A percentile compares a stretch with the other conserved stretches of the same genome.
phyloP scores from a whole-genome alignment of 2,113 vertebrate species.

The Pao palembangensis region DNA sequence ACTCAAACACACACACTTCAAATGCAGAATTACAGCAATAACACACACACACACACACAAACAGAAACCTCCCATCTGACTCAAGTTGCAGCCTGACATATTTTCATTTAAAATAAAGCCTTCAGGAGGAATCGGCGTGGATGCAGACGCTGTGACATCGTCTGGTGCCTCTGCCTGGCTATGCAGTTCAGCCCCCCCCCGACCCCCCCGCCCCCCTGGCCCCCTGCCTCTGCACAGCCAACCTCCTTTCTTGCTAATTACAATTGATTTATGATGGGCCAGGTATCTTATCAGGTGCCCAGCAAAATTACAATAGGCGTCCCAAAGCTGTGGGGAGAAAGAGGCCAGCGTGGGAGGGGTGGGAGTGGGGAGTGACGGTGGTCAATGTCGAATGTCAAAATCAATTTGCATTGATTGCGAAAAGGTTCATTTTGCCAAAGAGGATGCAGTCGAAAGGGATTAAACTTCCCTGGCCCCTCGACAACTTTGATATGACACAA shows the following conservation, averaged over 20 bases:
- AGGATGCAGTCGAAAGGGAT: slow-evolving; percentile 85
- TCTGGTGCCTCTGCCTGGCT: slow-evolving; percentile 49
- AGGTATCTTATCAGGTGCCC: slow-evolving; percentile 96
- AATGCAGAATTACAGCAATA: too few species aligned
- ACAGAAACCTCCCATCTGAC: background rate
- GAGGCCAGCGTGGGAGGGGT: background rate
- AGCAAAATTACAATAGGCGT: slow-evolving; percentile 92
- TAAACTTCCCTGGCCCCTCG: slow-evolving; percentile 83
- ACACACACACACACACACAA: background rate
- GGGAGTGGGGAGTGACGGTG: slow-evolving; percentile 47
- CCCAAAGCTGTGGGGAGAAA: slow-evolving; percentile 77
- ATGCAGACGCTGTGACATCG: slow-evolving; percentile 6
- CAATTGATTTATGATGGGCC: slow-evolving; percentile 99
- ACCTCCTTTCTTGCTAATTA: slow-evolving; percentile 87
- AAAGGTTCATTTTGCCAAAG: slow-evolving; percentile 96
- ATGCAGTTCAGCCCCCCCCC: slow-evolving; percentile 73
- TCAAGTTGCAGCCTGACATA: slow-evolving; percentile 29
- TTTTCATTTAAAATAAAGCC: slow-evolving; percentile 45
- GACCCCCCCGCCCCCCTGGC: slow-evolving; percentile 50
- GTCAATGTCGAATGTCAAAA: slow-evolving; percentile 97
- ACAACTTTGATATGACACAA: slow-evolving; percentile 87
- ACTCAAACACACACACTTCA: background rate
- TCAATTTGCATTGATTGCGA: slow-evolving; percentile 99
- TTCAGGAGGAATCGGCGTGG: slow-evolving; percentile 37
- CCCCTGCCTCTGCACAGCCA: slow-evolving; percentile 54